These are phyloP conservation scores for Ctenochaetus hawaiiensis DNA, from an alignment of 2,797 vertebrate species.

Conservation along the genomic window DNA sequence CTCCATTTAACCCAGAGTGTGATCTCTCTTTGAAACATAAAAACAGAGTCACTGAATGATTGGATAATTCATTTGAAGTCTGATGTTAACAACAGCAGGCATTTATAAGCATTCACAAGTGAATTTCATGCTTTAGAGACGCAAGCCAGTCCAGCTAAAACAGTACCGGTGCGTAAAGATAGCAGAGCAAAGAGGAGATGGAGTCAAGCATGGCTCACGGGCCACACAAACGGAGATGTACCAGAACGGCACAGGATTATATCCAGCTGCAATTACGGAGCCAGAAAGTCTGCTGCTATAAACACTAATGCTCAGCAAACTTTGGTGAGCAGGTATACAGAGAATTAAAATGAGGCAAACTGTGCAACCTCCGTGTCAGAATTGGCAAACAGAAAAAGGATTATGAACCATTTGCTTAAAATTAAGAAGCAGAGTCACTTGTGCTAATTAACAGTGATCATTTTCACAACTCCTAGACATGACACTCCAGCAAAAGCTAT, in stretches of 20 bases:
- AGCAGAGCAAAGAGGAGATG: neutral
- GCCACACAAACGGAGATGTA: no score
- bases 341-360: no score
- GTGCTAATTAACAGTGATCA: neutral
- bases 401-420: neutral
- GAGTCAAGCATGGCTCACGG: neutral
- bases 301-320: neutral
- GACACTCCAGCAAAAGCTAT: neutral
- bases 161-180: neutral
- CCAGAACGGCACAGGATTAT: neutral
- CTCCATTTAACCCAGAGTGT: neutral
- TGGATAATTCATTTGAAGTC: neutral
- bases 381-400: neutral
- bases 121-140: neutral
- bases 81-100: no score
- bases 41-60: neutral
- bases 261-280: no score
- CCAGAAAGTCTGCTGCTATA: neutral
- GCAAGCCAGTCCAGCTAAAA: neutral
- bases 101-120: neutral
- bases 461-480: neutral
- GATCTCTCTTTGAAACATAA: neutral
- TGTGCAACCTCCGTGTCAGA: neutral
- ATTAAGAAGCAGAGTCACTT: neutral
- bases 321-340: neutral